phyloP scores from a whole-genome alignment of 2,888 invertebrate genomes.

The Tachina lurida region DNA sequence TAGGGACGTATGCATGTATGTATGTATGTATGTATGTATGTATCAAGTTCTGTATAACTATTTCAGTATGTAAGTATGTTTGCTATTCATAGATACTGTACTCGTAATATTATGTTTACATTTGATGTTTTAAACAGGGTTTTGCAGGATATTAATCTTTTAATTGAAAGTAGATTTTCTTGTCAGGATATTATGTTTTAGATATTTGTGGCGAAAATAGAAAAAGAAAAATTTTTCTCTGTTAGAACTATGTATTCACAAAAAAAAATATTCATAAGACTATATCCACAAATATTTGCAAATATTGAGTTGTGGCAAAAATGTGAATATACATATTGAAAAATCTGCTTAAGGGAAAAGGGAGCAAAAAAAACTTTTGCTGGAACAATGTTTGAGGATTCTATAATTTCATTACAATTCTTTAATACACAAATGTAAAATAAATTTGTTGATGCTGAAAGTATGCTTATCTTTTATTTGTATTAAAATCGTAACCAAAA shows the following conservation, averaged over 20 bases:
- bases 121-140: conserved; percentile 6
- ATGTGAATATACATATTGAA: background rate
- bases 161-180: conserved; percentile 53
- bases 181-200: conserved; percentile 52
- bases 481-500: conserved; percentile 61
- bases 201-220: conserved; percentile 24
- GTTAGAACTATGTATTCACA: background rate
- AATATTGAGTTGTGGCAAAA: background rate
- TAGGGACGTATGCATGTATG: no score
- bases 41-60: background rate
- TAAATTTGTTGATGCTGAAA: conserved; percentile 45
- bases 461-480: conserved; percentile 40
- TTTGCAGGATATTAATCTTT: conserved; percentile 48
- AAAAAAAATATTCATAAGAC: background rate
- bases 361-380: background rate
- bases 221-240: background rate
- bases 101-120: background rate
- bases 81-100: background rate
- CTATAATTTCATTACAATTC: background rate
- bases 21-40: no score
- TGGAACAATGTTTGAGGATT: background rate
- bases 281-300: background rate
- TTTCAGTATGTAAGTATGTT: background rate
- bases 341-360: background rate
- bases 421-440: conserved; percentile 34